Conservation (phyloP, 2,113 vertebrate species). For the Chloropsis hardwickii region DNA sequence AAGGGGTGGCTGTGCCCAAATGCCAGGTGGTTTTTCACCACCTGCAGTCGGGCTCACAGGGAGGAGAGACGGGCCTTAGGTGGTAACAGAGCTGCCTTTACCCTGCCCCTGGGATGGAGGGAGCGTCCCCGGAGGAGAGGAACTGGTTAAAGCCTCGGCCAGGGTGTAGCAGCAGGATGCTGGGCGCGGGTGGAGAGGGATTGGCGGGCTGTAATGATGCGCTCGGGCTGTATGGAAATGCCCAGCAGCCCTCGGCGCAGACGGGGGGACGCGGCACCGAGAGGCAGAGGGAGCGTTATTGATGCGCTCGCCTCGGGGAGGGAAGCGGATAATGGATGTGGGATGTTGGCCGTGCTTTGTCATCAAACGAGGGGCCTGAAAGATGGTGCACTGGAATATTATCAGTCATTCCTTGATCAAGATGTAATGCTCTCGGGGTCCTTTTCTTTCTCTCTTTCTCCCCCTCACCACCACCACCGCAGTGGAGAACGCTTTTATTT, state of each 20-base stretch:
- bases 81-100: rapidly evolving
- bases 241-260: slow-evolving; percentile 70
- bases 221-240: slow-evolving; percentile 62
- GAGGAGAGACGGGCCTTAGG: rapidly evolving
- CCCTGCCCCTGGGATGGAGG: rapidly evolving
- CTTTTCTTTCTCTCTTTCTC: slow-evolving; percentile 25
- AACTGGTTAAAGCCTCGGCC: slow-evolving; percentile 42
- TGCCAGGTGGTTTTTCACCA: not conserved
- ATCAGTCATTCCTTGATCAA: slow-evolving; percentile 99
- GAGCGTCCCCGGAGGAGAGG: not conserved
- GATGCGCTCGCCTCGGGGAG: slow-evolving; percentile 92
- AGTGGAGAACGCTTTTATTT: not conserved
- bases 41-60: too few relatives aligned
- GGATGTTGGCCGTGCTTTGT: slow-evolving; percentile 86
- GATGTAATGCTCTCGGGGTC: slow-evolving; percentile 80
- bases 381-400: slow-evolving; percentile 87
- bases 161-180: slow-evolving; percentile 43
- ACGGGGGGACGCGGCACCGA: slow-evolving; percentile 45
- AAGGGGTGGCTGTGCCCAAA: not conserved
- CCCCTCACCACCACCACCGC: not conserved
- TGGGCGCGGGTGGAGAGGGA: slow-evolving; percentile 66
- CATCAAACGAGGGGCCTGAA: slow-evolving; percentile 96
- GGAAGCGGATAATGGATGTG: slow-evolving; percentile 91
- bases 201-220: slow-evolving; percentile 77
- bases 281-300: slow-evolving; percentile 84